Evolutionary conservation across 64 coral and sea anemone genomes (phyloP).

Genomic region (Stichodactyla mertensii): DNA sequence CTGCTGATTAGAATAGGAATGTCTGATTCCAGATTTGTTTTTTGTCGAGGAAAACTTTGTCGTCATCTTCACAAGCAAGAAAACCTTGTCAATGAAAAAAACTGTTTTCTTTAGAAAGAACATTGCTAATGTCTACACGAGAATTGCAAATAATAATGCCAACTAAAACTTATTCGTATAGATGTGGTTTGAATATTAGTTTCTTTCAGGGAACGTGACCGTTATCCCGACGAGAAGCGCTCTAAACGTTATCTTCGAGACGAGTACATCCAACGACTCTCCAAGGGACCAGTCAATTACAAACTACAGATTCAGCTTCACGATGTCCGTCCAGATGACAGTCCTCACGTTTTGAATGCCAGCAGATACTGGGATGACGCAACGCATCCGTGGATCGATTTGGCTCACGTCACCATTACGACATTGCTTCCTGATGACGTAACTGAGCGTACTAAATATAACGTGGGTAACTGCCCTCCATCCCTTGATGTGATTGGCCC

Average conservation of each 20-base stretch:
- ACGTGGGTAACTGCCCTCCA: constrained; percentile 4
- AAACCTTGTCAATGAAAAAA: background rate
- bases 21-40: too few relatives aligned
- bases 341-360: constrained; percentile 19
- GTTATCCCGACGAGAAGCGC: constrained; percentile 47
- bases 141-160: background rate
- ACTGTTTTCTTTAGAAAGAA: background rate
- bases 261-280: constrained; percentile 54
- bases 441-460: constrained; percentile 17
- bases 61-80: too few relatives aligned
- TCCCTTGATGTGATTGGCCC: constrained; percentile 14
- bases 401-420: constrained; percentile 59
- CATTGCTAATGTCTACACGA: background rate
- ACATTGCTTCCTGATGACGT: constrained; percentile 28
- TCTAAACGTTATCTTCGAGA: constrained; percentile 63
- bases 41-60: too few relatives aligned
- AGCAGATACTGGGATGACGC: constrained; percentile 47
- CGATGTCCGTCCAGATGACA: constrained; percentile 17
- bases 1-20: too few relatives aligned
- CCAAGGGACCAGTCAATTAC: constrained; percentile 48
- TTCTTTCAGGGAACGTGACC: constrained; percentile 35
- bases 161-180: background rate
- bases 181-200: background rate
- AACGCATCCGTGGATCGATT: constrained; percentile 56
- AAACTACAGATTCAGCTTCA: constrained; percentile 56